Evolutionary conservation across 2,113 vertebrate species (phyloP), one percentile per base, ranked within the genome.

Genomic region (Lampris megalopsis): DNA sequence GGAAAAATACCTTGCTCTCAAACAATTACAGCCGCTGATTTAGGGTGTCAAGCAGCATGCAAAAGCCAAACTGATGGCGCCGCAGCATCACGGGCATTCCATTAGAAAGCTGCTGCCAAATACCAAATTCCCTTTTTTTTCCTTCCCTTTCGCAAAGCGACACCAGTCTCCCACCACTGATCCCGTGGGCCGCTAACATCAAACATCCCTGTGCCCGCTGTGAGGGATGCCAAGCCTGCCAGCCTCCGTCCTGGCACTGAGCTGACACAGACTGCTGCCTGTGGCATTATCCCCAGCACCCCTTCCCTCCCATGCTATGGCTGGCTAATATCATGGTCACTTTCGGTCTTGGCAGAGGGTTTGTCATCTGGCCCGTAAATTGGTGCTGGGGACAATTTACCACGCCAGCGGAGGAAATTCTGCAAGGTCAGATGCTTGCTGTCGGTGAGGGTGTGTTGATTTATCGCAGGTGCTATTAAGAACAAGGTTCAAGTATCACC

Each of bases 301-400:
- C 77, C 79, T 86, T 81, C 72, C 52, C 81, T 82, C 78, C 78
- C 80, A 79, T 57, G 86, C 83, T 79, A 60, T 36, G 80, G 83
- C 82, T 80, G 77, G 82, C 79, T 81, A 86, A 84, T 88, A 81
- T 83, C 86, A 73, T 72, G 78, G 85, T 67, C 81, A 80, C 60
- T 83, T 89, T 80, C 74, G 67, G 73, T 61, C 59, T 74, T 77
- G 63, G 40, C 59, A 4, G 7, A 1, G 71, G 57, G 56, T 52
- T 81, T 9, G 58, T 83, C 84, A 71, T 75, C 63, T 73, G 68
- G 79, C 77, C 69, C 77, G 74, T 65, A 61, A 83, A 73, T 50
- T 49, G 45, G 50, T 78, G 52, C 3, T 9, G 3, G 48, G 48
- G 75, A 83, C 38, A 52, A 62, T 58, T 79, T 71, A 73, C 56